These are phyloP conservation scores for Andrena camellia DNA, from an alignment of 2,888 invertebrate species.

Conservation along the genomic window DNA sequence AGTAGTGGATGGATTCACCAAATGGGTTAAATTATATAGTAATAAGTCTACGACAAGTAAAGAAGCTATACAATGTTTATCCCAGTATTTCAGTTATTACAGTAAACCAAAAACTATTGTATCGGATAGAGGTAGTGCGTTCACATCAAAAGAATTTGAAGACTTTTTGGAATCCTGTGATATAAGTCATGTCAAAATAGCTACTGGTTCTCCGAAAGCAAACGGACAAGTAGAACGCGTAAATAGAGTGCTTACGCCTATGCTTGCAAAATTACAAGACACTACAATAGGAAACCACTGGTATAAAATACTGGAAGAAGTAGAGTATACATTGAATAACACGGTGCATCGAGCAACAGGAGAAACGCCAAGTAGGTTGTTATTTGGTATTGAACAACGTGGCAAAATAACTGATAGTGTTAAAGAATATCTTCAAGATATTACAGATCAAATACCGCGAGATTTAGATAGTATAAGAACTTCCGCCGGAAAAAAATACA, in stretches of 20 bases:
- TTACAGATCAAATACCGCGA: no score
- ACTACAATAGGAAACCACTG: not conserved
- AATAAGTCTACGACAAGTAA: not conserved
- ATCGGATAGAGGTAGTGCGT: conserved; percentile 7
- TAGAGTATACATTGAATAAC: conserved; percentile 43
- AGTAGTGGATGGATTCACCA: conserved; percentile 9
- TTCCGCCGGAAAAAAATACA: not conserved
- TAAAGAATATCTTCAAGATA: not conserved
- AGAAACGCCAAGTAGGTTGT: conserved; percentile 26
- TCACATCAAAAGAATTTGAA: conserved; percentile 24
- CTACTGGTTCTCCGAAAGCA: conserved; percentile 25
- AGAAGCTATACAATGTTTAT: not conserved
- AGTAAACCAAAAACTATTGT: not conserved
- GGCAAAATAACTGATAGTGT: conserved; percentile 11
- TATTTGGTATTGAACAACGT: conserved; percentile 33
- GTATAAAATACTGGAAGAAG: conserved; percentile 2
- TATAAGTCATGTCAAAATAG: conserved; percentile 33
- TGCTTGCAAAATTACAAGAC: conserved; percentile 37
- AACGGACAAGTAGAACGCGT: conserved; percentile 36
- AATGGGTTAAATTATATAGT: conserved; percentile 10
- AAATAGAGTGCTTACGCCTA: conserved; percentile 33
- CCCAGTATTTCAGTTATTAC: not conserved
- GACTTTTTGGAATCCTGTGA: conserved; percentile 15
- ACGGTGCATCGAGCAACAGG: conserved; percentile 23
- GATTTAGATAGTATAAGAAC: not conserved